Conservation (phyloP, 1,140 invertebrate genomes). For the Copidosoma floridanum region DNA sequence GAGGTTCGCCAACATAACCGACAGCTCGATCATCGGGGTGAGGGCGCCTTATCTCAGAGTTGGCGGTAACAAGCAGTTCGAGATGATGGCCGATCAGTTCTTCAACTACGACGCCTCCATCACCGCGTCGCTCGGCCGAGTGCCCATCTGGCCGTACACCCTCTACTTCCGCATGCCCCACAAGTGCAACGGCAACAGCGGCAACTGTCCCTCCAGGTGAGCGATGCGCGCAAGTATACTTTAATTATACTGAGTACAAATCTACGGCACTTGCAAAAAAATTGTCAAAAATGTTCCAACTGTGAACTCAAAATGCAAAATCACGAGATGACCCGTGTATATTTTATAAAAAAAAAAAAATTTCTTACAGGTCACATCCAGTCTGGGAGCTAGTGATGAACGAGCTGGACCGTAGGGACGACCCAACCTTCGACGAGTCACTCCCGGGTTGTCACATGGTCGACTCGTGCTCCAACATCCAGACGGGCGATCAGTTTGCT, state of each 20-base stretch:
- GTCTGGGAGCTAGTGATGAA: conserved; percentile 97
- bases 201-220: conserved; percentile 79
- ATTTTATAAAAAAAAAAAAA: too few species aligned
- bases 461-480: conserved; percentile 90
- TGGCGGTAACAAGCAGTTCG: conserved; percentile 92
- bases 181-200: conserved; percentile 89
- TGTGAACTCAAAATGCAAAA: too few species aligned
- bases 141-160: conserved; percentile 94
- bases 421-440: conserved; percentile 86
- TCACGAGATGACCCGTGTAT: too few species aligned
- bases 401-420: conserved; percentile 86
- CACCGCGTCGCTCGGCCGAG: conserved; percentile 81
- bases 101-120: conserved; percentile 94
- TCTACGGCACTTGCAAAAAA: too few species aligned
- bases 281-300: too few species aligned
- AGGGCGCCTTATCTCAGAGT: conserved; percentile 87
- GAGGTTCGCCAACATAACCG: conserved; percentile 87
- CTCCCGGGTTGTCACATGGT: conserved; percentile 92
- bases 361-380: conserved; percentile 69
- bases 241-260: too few species aligned
- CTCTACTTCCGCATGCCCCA: conserved; percentile 93
- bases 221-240: too few species aligned
- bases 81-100: conserved; percentile 94
- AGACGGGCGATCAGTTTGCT: conserved; percentile 83
- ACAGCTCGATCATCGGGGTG: conserved; percentile 84